Evolutionary conservation across 2,888 invertebrate genomes (phyloP).

Genomic region (Cheilosia variabilis): DNA sequence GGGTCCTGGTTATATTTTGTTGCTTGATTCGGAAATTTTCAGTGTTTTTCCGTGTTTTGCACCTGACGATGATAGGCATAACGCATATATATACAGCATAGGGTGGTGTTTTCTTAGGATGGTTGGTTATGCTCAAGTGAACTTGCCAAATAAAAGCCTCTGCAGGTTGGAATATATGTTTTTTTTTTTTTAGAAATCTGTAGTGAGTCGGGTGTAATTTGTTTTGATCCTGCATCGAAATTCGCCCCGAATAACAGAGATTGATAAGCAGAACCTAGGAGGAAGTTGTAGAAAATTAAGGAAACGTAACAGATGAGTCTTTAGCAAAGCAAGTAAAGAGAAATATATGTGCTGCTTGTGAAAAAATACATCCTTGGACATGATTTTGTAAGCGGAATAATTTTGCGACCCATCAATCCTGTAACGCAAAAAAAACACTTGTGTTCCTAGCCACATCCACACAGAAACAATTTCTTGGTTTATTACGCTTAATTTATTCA

Average conservation of each 20-base stretch:
- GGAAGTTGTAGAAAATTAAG: too few relatives aligned
- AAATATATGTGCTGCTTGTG: too few relatives aligned
- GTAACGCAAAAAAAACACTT: too few relatives aligned
- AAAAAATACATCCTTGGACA: too few relatives aligned
- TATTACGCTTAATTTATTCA: too few relatives aligned
- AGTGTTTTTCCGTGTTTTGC: constrained; percentile 33
- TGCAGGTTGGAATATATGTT: not conserved
- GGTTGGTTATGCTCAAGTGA: constrained; percentile 40
- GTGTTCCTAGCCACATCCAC: too few relatives aligned
- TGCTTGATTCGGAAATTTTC: constrained; percentile 23
- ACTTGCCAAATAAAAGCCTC: constrained; percentile 26
- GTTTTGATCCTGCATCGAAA: not conserved
- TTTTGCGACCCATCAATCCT: too few relatives aligned
- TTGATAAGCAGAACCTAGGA: too few relatives aligned
- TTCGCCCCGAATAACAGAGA: not conserved
- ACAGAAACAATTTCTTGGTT: too few relatives aligned
- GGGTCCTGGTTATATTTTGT: constrained; percentile 1
- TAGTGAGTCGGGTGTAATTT: not conserved
- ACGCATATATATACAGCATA: constrained; percentile 2
- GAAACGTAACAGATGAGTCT: too few relatives aligned
- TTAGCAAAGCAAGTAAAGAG: too few relatives aligned
- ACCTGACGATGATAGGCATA: constrained; percentile 41
- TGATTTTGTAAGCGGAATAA: too few relatives aligned
- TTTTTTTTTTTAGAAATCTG: not conserved
- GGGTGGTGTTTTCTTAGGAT: constrained; percentile 49